phyloP scores from a whole-genome alignment of 2,113 vertebrate species.

The Xenopus borealis region DNA sequence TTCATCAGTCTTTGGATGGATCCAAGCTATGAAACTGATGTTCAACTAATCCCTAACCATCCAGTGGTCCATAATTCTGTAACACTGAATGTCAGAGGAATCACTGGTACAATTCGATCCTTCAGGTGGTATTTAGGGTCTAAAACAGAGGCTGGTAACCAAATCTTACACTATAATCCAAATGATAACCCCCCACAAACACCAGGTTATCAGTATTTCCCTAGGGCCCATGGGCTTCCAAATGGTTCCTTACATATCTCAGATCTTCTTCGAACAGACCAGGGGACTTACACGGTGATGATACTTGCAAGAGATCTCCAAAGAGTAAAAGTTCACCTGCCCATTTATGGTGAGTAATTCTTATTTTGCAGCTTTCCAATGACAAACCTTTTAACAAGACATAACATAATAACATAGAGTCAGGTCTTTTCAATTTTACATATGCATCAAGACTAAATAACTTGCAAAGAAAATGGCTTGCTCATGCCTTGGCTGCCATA shows the following conservation, averaged over 20 bases:
- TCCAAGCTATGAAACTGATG: neutral
- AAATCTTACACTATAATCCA: neutral
- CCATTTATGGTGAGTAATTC: conserved; percentile 15
- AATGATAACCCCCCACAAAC: rapidly evolving
- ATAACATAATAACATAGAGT: too few species aligned
- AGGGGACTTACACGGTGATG: neutral
- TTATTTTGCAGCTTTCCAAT: too few species aligned
- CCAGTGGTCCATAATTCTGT: neutral
- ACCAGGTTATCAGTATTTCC: rapidly evolving
- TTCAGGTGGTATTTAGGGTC: neutral
- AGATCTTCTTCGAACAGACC: neutral
- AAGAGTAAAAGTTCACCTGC: neutral
- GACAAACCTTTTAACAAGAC: too few species aligned
- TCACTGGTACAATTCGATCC: rapidly evolving
- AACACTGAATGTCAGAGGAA: neutral
- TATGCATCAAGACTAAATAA: too few species aligned
- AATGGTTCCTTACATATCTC: conserved; percentile 35
- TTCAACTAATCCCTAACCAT: neutral
- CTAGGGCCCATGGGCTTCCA: neutral
- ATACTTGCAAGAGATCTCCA: neutral
- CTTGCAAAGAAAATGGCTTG: too few species aligned
- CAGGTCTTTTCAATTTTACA: too few species aligned
- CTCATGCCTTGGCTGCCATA: too few species aligned
- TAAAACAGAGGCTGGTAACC: rapidly evolving
- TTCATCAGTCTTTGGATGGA: conserved; percentile 4